Conservation (phyloP, 2,113 vertebrate genomes). For the Brachirus orientalis region DNA sequence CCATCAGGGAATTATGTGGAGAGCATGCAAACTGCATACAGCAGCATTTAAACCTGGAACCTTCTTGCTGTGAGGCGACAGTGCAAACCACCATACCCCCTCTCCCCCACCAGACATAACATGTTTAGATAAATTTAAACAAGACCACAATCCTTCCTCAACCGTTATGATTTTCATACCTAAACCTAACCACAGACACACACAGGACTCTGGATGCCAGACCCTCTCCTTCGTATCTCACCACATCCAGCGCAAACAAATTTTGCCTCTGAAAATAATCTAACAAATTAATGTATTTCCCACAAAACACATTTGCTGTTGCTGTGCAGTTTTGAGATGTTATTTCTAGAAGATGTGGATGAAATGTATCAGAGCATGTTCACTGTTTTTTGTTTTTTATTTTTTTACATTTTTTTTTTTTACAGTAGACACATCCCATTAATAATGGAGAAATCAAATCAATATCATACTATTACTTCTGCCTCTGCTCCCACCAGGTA, state of each 20-base stretch:
- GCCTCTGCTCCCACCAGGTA: conserved; percentile 26
- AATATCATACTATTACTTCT: conserved; percentile 14
- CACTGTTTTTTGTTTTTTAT: conserved; percentile 4
- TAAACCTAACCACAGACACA: not conserved
- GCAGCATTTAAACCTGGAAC: not conserved
- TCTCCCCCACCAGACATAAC: too few species aligned
- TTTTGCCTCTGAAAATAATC: not conserved
- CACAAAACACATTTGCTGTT: not conserved
- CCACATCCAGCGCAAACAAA: not conserved
- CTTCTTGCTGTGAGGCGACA: not conserved
- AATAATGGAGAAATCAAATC: conserved; percentile 34
- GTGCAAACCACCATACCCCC: too few species aligned
- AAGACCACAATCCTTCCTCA: not conserved
- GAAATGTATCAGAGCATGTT: conserved; percentile 7
- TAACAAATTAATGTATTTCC: not conserved
- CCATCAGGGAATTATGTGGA: too few species aligned
- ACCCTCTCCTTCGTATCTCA: not conserved
- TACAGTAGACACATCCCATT: conserved; percentile 23
- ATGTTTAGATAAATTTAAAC: too few species aligned
- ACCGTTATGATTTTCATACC: not conserved
- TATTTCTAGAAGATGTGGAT: not conserved
- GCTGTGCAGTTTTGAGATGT: not conserved
- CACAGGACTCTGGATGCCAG: not conserved
- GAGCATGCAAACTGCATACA: not conserved
- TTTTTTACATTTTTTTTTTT: conserved; percentile 25